A percentile compares a stretch with the other conserved stretches of the same genome.
Evolutionary conservation across 2,888 invertebrate genomes (phyloP).

Genomic region (Ischnus inquisitorius): DNA sequence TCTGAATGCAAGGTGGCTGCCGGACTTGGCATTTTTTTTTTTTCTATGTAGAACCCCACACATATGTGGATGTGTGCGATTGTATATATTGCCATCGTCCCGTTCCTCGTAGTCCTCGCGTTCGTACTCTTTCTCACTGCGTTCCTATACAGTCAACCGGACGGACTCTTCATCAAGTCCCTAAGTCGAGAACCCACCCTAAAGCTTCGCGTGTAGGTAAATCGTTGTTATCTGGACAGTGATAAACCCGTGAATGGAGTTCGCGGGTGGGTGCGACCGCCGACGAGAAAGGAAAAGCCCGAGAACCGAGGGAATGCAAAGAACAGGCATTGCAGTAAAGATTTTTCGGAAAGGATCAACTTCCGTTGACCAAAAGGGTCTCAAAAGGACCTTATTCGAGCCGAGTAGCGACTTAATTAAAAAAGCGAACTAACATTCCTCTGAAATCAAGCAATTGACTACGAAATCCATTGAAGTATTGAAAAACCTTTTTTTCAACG

Average conservation of each 20-base stretch:
- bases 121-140: slow-evolving; percentile 62
- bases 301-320: slow-evolving; percentile 71
- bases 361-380: neutral
- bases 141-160: slow-evolving; percentile 28
- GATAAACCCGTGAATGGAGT: slow-evolving; percentile 85
- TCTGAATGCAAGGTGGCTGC: slow-evolving; percentile 85
- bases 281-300: slow-evolving; percentile 68
- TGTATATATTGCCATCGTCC: slow-evolving; percentile 31
- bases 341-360: slow-evolving; percentile 9
- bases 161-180: slow-evolving; percentile 68
- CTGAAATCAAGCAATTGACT: too few species aligned
- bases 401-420: neutral
- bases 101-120: slow-evolving; percentile 31
- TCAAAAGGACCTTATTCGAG: neutral
- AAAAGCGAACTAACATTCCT: neutral
- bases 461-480: too few species aligned
- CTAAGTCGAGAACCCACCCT: slow-evolving; percentile 65
- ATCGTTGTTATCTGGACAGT: slow-evolving; percentile 86
- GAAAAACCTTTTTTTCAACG: too few species aligned
- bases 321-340: slow-evolving; percentile 37
- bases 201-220: slow-evolving; percentile 82
- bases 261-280: slow-evolving; percentile 73
- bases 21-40: slow-evolving; percentile 71
- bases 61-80: neutral
- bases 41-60: slow-evolving; percentile 15